Evolutionary conservation across 92 coral and sea anemone species (phyloP), one percentile per base, ranked within the genome.

Genomic region (Siderastrea siderea): DNA sequence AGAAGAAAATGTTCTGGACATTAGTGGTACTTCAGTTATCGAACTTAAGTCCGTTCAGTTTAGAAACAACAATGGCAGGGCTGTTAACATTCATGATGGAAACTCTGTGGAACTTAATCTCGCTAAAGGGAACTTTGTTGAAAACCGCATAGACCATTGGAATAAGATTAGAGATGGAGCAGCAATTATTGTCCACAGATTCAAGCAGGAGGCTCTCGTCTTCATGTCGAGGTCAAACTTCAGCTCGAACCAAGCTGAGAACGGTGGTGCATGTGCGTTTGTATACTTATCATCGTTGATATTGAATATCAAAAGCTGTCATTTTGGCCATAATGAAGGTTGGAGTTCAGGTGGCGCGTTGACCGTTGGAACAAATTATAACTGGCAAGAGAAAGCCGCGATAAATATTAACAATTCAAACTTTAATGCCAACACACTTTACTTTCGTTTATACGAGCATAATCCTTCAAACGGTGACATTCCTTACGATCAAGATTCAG

Each of bases 231-330:
- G 80, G 61, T 73, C 87, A 74, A 38, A 62, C 15, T 84, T 84
- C 38, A 61, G 10, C 3, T 72, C 77, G 26, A 82, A 82, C 78
- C 26, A 2, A 13, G 87, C 71, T 19, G 50, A 11, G 3, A 61
- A 84, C 38, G 87, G 87, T 5, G 87, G 87, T 46, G 87, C 87
- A 26, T 72, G 71, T 47, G 74, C 81, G 6, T 16, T 84, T 10
- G 13, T 12, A 4, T n/a, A 84, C 44, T 5, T 63, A 13, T 2
- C 10, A 13, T 73, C 19, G 0, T 63, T 84, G 52, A 19, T 12
- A 1, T 12, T 84, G 80, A 77, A 84, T 53, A 61, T 84, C 15
- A 73, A 84, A 15, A 53, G 63, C 11, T 73, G 87, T n/a, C 60
- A 2, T 46, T 84, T 84, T 62, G 16, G 19, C 1, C 38, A 61